Percentiles rank a stretch among this genome's conserved stretches.
Evolutionary conservation across 2,113 vertebrate species (phyloP).

Genomic region (Pundamilia nyererei): DNA sequence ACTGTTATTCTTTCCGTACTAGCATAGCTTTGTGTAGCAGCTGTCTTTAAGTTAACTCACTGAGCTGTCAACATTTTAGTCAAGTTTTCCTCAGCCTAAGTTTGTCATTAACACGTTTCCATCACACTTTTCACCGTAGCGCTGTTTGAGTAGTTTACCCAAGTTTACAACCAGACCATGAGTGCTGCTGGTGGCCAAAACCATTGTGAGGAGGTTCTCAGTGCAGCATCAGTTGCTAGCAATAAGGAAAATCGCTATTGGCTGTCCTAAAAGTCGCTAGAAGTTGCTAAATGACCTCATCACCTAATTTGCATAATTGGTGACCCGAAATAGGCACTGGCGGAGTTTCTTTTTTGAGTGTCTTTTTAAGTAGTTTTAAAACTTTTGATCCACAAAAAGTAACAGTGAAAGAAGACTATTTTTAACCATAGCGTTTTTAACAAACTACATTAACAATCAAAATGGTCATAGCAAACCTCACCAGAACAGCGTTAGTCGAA

Average conservation of each 20-base stretch:
- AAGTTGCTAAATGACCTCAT: background rate
- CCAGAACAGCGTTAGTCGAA: rapidly evolving
- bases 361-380: background rate
- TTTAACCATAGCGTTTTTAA: background rate
- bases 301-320: background rate
- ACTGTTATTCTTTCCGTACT: background rate
- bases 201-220: background rate
- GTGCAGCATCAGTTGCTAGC: background rate
- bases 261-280: background rate
- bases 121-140: background rate
- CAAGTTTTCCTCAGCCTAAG: background rate
- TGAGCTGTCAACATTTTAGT: background rate
- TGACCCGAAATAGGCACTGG: background rate
- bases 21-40: background rate
- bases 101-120: background rate
- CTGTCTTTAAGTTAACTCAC: background rate
- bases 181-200: rapidly evolving
- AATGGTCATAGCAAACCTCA: background rate
- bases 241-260: background rate
- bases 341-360: rapidly evolving
- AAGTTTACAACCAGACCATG: background rate
- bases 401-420: background rate
- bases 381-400: background rate
- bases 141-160: background rate
- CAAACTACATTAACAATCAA: background rate